phyloP scores from a whole-genome alignment of 1,140 invertebrate genomes.

The Sipha flava region DNA sequence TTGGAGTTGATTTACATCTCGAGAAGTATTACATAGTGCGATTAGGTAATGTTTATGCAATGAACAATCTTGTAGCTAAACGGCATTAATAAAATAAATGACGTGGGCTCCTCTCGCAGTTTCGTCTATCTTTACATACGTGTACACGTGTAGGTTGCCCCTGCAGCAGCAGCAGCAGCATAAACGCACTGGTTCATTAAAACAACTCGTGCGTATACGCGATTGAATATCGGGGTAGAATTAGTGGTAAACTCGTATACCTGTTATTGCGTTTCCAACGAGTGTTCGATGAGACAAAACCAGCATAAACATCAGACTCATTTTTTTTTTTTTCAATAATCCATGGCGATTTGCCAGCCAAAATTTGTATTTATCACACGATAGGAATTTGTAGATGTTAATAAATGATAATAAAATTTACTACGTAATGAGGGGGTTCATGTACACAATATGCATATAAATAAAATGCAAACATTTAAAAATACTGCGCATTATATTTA shows the following conservation, averaged over 20 bases:
- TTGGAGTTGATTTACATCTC: not conserved
- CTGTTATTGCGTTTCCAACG: not conserved
- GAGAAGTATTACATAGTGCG: not conserved
- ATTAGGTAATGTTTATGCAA: conserved; percentile 18
- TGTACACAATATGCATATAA: too few species aligned
- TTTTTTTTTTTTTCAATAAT: too few species aligned
- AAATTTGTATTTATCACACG: not conserved
- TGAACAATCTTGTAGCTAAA: not conserved
- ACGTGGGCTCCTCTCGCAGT: not conserved
- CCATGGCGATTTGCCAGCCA: not conserved
- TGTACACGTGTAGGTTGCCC: not conserved
- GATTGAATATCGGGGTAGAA: not conserved
- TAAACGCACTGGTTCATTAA: too few species aligned
- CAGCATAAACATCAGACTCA: too few species aligned
- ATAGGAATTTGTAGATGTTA: not conserved
- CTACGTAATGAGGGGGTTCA: too few species aligned
- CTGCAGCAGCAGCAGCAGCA: too few species aligned
- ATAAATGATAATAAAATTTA: not conserved
- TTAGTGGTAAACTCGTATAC: not conserved
- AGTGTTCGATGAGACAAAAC: too few species aligned
- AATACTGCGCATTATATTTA: too few species aligned
- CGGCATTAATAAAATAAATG: not conserved
- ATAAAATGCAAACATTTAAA: too few species aligned
- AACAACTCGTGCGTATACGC: too few species aligned
- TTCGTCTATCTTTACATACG: not conserved